A percentile compares a stretch with the other conserved stretches of the same genome.
Evolutionary conservation across 2,113 vertebrate species (phyloP).

Genomic region (Cryptomyrus ogoouensis): DNA sequence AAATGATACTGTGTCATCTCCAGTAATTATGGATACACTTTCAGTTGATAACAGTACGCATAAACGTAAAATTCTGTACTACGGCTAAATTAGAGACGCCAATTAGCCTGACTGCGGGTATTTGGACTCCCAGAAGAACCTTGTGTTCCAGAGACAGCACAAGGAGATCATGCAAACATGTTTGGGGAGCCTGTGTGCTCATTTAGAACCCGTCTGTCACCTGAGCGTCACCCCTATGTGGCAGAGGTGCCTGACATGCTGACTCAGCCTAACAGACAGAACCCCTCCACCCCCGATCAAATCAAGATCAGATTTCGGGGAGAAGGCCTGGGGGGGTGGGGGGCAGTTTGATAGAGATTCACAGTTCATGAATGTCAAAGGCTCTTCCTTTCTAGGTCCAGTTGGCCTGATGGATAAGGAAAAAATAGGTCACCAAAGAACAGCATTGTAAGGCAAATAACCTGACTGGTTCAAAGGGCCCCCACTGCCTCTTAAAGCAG

Average conservation of each 20-base stretch:
- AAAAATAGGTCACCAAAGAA: slow-evolving; percentile 37
- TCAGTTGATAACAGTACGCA: background rate
- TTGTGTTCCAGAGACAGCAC: background rate
- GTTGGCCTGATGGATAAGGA: slow-evolving; percentile 40
- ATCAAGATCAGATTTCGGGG: no score
- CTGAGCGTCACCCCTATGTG: no score
- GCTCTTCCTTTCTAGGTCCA: slow-evolving; percentile 25
- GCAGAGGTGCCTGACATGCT: no score
- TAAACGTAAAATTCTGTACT: background rate
- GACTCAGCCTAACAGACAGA: no score
- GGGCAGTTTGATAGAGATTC: background rate
- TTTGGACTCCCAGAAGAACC: background rate
- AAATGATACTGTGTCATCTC: background rate
- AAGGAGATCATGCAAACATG: background rate
- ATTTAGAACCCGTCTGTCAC: background rate
- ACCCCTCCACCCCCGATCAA: no score
- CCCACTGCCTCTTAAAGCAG: slow-evolving; percentile 31
- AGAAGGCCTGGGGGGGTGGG: no score
- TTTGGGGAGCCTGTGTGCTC: background rate
- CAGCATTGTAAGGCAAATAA: slow-evolving; percentile 36
- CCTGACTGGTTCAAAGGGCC: slow-evolving; percentile 29
- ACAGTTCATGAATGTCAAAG: slow-evolving; percentile 47
- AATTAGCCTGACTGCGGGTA: background rate
- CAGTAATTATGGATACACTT: background rate
- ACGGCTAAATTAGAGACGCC: background rate